Percentiles rank a stretch among this genome's conserved stretches.
phyloP scores from a whole-genome alignment of 2,888 invertebrate genomes.

The Polydrusus tereticollis region DNA sequence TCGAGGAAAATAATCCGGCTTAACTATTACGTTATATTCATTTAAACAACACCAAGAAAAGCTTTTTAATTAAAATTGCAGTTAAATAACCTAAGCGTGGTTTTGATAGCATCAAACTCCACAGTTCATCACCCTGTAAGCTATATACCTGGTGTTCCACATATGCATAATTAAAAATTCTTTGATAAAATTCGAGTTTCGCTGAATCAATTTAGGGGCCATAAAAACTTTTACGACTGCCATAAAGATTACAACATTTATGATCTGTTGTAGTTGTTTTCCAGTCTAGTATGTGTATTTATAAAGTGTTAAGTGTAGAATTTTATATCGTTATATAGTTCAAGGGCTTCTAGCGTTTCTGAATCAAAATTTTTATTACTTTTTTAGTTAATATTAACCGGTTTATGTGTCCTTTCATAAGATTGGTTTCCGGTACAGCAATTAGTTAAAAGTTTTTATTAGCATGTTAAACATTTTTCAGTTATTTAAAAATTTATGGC shows the following conservation, averaged over 20 bases:
- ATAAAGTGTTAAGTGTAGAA: constrained; percentile 43
- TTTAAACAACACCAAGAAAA: too few species aligned
- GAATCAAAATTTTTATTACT: constrained; percentile 10
- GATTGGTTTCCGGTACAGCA: neutral
- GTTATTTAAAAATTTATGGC: neutral
- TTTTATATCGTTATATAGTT: constrained; percentile 27
- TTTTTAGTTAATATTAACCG: constrained; percentile 15
- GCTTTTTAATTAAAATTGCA: too few species aligned
- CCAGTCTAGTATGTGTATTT: constrained; percentile 44
- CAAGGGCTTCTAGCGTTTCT: constrained; percentile 25
- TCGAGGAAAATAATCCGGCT: too few species aligned
- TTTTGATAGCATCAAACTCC: neutral
- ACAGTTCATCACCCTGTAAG: constrained; percentile 26
- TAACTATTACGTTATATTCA: too few species aligned
- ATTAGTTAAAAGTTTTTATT: neutral
- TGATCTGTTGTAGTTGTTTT: constrained; percentile 48
- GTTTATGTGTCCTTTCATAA: neutral
- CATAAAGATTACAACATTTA: constrained; percentile 53
- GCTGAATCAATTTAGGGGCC: constrained; percentile 51
- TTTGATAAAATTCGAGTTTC: constrained; percentile 39
- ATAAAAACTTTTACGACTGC: constrained; percentile 53
- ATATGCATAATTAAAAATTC: constrained; percentile 38
- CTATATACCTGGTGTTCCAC: constrained; percentile 22
- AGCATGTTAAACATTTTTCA: neutral
- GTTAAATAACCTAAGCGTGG: neutral